Conservation (phyloP, 2,888 invertebrate genomes). For the Temnothorax ravouxi region DNA sequence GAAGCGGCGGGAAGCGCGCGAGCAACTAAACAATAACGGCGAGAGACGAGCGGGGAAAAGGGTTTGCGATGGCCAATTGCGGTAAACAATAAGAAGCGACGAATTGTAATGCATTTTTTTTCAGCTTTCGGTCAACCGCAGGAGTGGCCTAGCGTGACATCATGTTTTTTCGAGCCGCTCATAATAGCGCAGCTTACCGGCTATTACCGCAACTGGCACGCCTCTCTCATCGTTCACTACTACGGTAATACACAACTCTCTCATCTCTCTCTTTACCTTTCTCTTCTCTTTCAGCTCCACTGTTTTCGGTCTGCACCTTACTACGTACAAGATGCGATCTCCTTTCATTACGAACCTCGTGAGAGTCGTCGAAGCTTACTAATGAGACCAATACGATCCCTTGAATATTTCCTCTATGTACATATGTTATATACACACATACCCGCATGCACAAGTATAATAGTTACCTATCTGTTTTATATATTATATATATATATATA, state of each 20-base stretch:
- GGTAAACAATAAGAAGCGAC: slow-evolving; percentile 75
- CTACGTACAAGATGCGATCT: not conserved
- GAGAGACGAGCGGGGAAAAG: slow-evolving; percentile 23
- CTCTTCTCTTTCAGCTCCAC: slow-evolving; percentile 45
- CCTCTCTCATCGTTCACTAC: slow-evolving; percentile 80
- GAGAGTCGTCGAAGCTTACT: slow-evolving; percentile 10
- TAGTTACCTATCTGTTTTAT: not conserved
- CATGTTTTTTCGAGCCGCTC: slow-evolving; percentile 75
- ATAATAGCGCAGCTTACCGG: slow-evolving; percentile 80
- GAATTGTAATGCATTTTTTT: slow-evolving; percentile 65
- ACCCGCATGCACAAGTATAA: not conserved
- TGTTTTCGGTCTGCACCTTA: slow-evolving; percentile 28
- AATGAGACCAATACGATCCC: slow-evolving; percentile 18
- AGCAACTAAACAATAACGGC: slow-evolving; percentile 62
- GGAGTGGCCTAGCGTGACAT: slow-evolving; percentile 78
- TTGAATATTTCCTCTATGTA: not conserved
- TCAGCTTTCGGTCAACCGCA: slow-evolving; percentile 72
- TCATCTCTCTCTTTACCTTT: slow-evolving; percentile 53
- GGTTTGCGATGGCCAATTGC: slow-evolving; percentile 55
- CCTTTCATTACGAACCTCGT: not conserved
- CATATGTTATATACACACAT: too few relatives aligned
- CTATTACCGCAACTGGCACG: slow-evolving; percentile 77
- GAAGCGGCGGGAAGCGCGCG: slow-evolving; percentile 64
- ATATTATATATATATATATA: not conserved
- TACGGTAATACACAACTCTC: slow-evolving; percentile 61